Evolutionary conservation across 2,113 vertebrate genomes (phyloP), one percentile per base, ranked within the genome.

Genomic region (Entelurus aequoreus): DNA sequence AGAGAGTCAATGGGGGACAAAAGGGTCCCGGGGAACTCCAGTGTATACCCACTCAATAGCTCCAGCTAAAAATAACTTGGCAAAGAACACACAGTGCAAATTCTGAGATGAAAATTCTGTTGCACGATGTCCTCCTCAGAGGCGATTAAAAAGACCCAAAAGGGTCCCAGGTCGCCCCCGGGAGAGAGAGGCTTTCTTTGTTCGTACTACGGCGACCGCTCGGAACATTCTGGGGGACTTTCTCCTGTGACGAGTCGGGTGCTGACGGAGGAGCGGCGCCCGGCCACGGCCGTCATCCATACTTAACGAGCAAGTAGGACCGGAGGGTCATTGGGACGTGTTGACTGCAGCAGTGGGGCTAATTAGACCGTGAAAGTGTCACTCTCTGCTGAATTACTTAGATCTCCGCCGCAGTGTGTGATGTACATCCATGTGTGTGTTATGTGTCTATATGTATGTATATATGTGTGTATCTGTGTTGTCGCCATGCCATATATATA

Each of bases 291-390:
- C 55, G 47, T 53, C 59, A 79, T 85, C 66, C 66, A 78, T 86
- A 65, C 58, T 86, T 86, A 69, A 84, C 83, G 81, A 84, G 75
- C 63, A 80, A 75, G 69, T 72, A 61, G 77, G 82, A 79, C 68
- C 71, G 66, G 50, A 54, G 76, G 82, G 83, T 86, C 83, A 85
- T 68, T 46, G 75, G 78, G 74, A 77, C 63, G 71, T 82, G 82
- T 86, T 88, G 87, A 82, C 82, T 84, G 84, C 76, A 85, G 84
- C 81, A 71, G 62, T 72, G 76, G 76, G 71, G 84, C 79, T 88
- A 77, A 85, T 84, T 81, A 80, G 79, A 80, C 84, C 60, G 77
- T 85, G 80, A 88, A 88, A 87, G 86, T 88, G 83, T 86, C 75
- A 74, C 80, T 63, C 63, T 71, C 64, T 73, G 62, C 78, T 87